Base-by-base conservation (phyloP, 2,888 invertebrate species). In the Leucophora obtusa region DNA sequence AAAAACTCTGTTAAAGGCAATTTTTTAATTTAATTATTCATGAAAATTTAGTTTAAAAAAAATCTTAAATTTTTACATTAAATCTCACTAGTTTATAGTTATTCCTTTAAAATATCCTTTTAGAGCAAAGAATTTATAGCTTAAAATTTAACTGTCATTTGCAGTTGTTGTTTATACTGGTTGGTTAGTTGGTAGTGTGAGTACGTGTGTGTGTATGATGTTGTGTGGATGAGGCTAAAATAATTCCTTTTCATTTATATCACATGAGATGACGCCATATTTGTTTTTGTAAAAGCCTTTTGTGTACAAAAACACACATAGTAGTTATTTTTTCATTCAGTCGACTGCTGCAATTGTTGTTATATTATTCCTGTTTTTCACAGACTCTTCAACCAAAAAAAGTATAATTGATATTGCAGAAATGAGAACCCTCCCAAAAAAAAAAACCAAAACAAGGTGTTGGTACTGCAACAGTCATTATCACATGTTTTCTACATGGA, bases 191-290 rank as follows among this genome's bases (percentile, higher is more conserved):
- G 21, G 50, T 62, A 24, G 53, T 51, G 21, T 56, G 21, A 47
- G 35, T 60, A 21, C 17, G 35, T 51, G 14, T 33, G 63, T 47
- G 21, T 47, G 17, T 65, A 38, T 38, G 11, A 14, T 11, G 38
- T 65, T 73, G 58, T 35, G 10, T 21, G 35, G 38, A 83, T 84
- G 84, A 84, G 84, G 82, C 84, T 82, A 80, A 60, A 54, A 68
- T 82, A 87, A 87, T 75, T 71, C 62, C 50, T 71, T 79, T 54
- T 68, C 79, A 79, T 79, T 63, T 58, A 72, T 68, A 72, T 58
- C 62, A 71, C 50, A 54, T 66, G 47, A 47, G 43, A 59, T 66
- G 68, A 73, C 73, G 73, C 78, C 73, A 73, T 73, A 68, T 79
- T 73, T 71, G 69, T 65, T 73, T 74, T 75, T 75, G 70, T 75